Evolutionary conservation across 2,888 invertebrate species (phyloP).

Genomic region (Cerceris rybyensis): DNA sequence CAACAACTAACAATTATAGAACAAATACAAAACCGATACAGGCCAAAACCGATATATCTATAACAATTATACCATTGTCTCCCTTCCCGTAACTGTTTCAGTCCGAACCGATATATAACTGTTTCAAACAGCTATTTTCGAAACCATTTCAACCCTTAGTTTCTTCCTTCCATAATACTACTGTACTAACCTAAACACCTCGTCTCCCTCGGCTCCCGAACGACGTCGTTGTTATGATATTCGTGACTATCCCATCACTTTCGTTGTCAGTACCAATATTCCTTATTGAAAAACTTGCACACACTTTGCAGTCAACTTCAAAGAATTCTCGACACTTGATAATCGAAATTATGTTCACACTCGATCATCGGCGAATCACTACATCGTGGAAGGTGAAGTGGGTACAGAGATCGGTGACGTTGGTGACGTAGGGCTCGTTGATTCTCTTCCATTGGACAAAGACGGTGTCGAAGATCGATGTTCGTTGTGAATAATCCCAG

Average conservation of each 20-base stretch:
- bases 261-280: constrained; percentile 39
- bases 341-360: neutral
- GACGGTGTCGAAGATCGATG: constrained; percentile 75
- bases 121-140: neutral
- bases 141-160: neutral
- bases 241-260: constrained; percentile 37
- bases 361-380: constrained; percentile 58
- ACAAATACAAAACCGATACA: too few relatives aligned
- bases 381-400: constrained; percentile 77
- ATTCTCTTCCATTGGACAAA: constrained; percentile 74
- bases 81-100: too few relatives aligned
- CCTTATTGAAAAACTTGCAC: too few relatives aligned
- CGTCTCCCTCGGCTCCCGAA: neutral
- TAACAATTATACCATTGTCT: too few relatives aligned
- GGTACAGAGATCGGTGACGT: constrained; percentile 76
- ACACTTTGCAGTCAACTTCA: too few relatives aligned
- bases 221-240: constrained; percentile 43
- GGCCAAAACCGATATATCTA: too few relatives aligned
- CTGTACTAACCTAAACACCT: constrained; percentile 26
- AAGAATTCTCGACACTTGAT: neutral
- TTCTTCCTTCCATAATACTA: constrained; percentile 13
- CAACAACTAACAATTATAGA: too few relatives aligned
- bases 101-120: neutral
- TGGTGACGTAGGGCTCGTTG: constrained; percentile 73
- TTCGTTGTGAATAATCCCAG: constrained; percentile 66